phyloP scores from a whole-genome alignment of 92 coral and sea anemone species.

The Muricea muricata region DNA sequence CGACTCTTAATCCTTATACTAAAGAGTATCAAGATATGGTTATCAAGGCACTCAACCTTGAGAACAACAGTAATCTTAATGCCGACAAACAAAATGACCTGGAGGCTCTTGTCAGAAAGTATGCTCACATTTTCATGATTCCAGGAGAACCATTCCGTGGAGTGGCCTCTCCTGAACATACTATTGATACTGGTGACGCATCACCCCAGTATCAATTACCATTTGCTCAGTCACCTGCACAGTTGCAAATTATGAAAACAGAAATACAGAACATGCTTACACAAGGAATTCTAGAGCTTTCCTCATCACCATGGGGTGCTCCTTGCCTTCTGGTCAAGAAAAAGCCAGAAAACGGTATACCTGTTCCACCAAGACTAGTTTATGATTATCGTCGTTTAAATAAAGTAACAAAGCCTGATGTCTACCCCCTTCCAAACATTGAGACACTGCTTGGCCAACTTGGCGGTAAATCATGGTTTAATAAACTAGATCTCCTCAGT shows the following conservation, averaged over 20 bases:
- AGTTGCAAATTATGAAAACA: neutral
- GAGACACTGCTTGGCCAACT: slow-evolving; percentile 24
- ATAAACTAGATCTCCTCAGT: slow-evolving; percentile 21
- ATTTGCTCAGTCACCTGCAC: neutral
- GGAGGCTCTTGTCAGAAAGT: slow-evolving; percentile 12
- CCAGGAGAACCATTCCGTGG: slow-evolving; percentile 48
- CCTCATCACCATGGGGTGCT: neutral
- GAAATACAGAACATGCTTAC: neutral
- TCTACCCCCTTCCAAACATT: slow-evolving; percentile 29
- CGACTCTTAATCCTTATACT: too few species aligned
- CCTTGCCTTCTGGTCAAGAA: neutral
- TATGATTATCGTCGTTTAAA: slow-evolving; percentile 16
- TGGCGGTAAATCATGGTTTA: slow-evolving; percentile 26
- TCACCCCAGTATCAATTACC: neutral
- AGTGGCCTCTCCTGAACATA: neutral
- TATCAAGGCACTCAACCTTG: slow-evolving; percentile 15
- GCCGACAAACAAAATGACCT: neutral
- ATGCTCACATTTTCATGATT: slow-evolving; percentile 36
- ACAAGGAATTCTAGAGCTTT: neutral
- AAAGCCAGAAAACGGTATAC: neutral
- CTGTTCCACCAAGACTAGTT: neutral
- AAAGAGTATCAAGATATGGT: slow-evolving; percentile 37
- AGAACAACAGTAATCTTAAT: neutral
- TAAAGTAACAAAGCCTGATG: slow-evolving; percentile 45
- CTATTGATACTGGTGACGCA: slow-evolving; percentile 4